These are phyloP conservation scores for Eptesicus fuscus DNA, from an alignment of 2,113 vertebrate genomes.

Conservation along the genomic window DNA sequence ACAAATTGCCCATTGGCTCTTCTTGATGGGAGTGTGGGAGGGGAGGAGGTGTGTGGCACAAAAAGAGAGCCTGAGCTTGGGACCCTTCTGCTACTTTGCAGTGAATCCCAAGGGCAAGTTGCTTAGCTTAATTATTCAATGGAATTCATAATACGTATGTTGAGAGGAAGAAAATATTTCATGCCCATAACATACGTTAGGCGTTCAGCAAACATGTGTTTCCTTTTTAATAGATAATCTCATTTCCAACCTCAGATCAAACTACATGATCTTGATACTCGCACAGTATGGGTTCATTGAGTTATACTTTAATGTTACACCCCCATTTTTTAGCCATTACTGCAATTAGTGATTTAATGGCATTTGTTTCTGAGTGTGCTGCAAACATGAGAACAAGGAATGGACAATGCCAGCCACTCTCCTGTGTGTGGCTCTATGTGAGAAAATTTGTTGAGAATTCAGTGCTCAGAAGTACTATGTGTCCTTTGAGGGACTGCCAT, in stretches of 20 bases:
- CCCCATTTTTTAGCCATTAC: not conserved
- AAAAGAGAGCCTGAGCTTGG: not conserved
- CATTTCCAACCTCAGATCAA: not conserved
- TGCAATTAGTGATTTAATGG: not conserved
- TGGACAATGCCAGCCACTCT: not conserved
- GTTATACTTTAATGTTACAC: not conserved
- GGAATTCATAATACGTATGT: not conserved
- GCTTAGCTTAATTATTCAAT: not conserved
- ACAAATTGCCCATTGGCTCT: not conserved
- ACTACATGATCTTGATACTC: not conserved
- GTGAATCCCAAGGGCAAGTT: not conserved
- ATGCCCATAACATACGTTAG: accelerated
- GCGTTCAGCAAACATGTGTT: not conserved
- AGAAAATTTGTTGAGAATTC: not conserved
- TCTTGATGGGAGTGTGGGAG: not conserved
- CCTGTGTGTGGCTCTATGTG: not conserved
- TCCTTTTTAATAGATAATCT: not conserved
- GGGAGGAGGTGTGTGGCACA: not conserved
- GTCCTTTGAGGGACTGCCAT: not conserved
- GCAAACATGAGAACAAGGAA: not conserved
- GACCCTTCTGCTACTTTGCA: not conserved
- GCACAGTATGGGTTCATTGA: not conserved
- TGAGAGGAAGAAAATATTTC: not conserved
- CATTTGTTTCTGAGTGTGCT: not conserved
- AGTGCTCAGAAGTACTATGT: not conserved